Evolutionary conservation across 92 coral and sea anemone species (phyloP), one percentile per base, ranked within the genome.

Genomic region (Epizoanthus stellaris): DNA sequence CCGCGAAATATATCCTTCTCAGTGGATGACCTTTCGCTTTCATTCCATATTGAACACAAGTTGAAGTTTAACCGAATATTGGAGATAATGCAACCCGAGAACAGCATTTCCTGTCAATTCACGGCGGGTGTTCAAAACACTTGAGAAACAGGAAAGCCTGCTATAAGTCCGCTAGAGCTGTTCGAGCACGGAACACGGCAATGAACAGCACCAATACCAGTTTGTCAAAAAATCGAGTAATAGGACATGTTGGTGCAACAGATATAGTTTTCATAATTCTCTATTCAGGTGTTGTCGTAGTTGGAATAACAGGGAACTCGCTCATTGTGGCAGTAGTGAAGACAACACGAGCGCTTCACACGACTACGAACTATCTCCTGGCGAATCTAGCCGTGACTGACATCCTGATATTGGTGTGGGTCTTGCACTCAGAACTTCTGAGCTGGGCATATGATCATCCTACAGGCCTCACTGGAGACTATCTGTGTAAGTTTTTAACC

Each of bases 361-460:
- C 83, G 36, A 64, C 72, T 38, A 79, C 83, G 5, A 79, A 79
- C 73, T 62, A 15, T 70, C 72, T 79, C 10, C 60, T 79, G 36
- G 83, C 58, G 39, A 79, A 79, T 10, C 40, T 79, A 4, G 83
- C 83, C 54, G 36, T 79, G 72, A 23, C 72, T 42, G 83, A 79
- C 57, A 63, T 43, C 5, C 83, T 79, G 13, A 79, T 62, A 52
- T 64, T 79, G 23, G 42, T 79, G 7, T 79, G 83, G 83, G 70
- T 79, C 42, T 62, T 79, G 36, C 34, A 62, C 7, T 43, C 72
- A 4, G 70, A 79, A 21, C 72, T 79, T 63, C 71, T 79, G 53
- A 79, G 83, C 34, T 40, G 45, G 36, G 13, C 61, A 21, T 62
- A 79, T 59, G 9, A 43, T 1, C 73, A 79, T 15, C 83, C 73